These are phyloP conservation scores for Mycteria americana DNA, from an alignment of 2,797 vertebrate genomes.

Conservation along the genomic window DNA sequence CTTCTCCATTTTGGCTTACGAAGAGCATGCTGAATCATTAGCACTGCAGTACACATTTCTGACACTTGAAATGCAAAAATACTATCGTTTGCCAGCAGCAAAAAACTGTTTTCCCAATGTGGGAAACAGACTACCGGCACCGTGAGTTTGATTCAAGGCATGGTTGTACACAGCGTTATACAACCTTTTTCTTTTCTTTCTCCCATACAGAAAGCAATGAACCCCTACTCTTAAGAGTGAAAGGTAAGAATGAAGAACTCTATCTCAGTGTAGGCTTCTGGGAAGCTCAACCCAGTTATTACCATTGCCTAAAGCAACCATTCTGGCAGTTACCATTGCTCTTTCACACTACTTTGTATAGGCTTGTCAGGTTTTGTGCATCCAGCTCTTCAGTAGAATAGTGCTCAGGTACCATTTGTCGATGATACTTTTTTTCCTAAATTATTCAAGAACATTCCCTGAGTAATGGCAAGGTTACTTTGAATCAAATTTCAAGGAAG, in stretches of 20 bases:
- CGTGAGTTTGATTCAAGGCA: not conserved
- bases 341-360: not conserved
- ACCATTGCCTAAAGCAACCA: not conserved
- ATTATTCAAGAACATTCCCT: not conserved
- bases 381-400: not conserved
- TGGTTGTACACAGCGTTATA: rapidly evolving
- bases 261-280: not conserved
- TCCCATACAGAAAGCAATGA: not conserved
- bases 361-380: not conserved
- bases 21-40: not conserved
- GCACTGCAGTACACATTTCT: not conserved
- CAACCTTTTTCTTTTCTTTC: not conserved
- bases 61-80: not conserved
- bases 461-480: not conserved
- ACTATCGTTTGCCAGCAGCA: not conserved
- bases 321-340: not conserved
- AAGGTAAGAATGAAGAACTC: not conserved
- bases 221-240: not conserved
- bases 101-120: not conserved
- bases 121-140: not conserved
- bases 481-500: not conserved
- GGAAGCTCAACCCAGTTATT: not conserved
- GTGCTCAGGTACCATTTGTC: not conserved
- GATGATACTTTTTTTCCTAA: not conserved
- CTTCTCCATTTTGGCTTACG: not conserved